Percentiles rank a stretch among this genome's conserved stretches.
Conservation (phyloP, 2,888 invertebrate species). For the Torymus texanus region DNA sequence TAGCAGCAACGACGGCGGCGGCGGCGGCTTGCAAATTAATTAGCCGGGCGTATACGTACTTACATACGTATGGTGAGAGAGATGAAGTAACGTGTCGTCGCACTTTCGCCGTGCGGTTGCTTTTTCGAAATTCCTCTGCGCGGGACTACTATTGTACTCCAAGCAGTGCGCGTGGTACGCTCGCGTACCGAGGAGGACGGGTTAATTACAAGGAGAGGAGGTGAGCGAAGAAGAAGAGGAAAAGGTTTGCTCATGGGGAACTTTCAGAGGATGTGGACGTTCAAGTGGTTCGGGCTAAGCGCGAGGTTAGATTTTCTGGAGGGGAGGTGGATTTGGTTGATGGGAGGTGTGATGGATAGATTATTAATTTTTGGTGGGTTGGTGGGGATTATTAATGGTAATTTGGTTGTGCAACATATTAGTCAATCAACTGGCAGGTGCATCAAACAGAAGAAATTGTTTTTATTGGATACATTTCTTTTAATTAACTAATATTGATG, state of each 20-base stretch:
- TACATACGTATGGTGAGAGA: not conserved
- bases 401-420: too few relatives aligned
- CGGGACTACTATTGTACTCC: not conserved
- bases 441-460: too few relatives aligned
- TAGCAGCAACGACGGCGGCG: not conserved
- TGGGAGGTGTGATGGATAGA: too few relatives aligned
- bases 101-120: slow-evolving; percentile 34
- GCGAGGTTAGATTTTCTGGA: too few relatives aligned
- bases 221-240: not conserved
- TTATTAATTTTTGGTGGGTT: too few relatives aligned
- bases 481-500: too few relatives aligned
- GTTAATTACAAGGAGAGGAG: not conserved
- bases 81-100: slow-evolving; percentile 47
- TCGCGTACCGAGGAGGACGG: slow-evolving; percentile 22
- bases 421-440: too few relatives aligned
- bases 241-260: slow-evolving; percentile 5
- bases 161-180: not conserved
- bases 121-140: slow-evolving; percentile 37
- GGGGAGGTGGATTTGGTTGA: too few relatives aligned
- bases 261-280: too few relatives aligned
- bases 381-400: too few relatives aligned
- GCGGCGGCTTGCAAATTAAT: slow-evolving; percentile 38
- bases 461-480: too few relatives aligned
- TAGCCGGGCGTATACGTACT: not conserved
- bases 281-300: too few relatives aligned